These are phyloP conservation scores for Centroberyx gerrardi DNA, from an alignment of 2,797 vertebrate species.

Conservation along the genomic window DNA sequence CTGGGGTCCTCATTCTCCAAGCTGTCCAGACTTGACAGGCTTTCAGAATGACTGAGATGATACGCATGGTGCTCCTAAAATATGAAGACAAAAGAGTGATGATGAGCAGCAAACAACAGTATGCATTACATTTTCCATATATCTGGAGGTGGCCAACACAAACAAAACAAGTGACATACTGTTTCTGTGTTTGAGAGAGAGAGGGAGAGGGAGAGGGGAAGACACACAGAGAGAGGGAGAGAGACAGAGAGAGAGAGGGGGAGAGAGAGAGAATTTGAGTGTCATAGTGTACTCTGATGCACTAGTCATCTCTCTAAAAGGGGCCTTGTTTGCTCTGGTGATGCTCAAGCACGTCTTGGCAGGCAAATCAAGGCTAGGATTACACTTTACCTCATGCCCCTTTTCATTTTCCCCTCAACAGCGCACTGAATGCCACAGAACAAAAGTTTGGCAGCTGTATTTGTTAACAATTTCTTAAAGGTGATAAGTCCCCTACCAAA, in stretches of 20 bases:
- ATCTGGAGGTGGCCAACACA: slow-evolving; percentile 27
- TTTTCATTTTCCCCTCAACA: not conserved
- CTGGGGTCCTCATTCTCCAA: slow-evolving; percentile 87
- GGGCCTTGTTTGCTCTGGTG: slow-evolving; percentile 42
- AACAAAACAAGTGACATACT: slow-evolving; percentile 53
- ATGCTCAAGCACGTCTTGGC: slow-evolving; percentile 48
- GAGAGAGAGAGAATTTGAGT: not conserved
- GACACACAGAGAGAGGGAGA: not conserved
- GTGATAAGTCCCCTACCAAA: not conserved
- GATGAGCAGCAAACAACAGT: slow-evolving; percentile 14
- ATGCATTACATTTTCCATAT: slow-evolving; percentile 18
- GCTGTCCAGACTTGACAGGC: slow-evolving; percentile 91
- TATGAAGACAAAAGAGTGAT: slow-evolving; percentile 25
- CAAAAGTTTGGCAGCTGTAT: not conserved
- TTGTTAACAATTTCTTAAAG: not conserved
- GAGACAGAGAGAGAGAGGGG: too few relatives aligned
- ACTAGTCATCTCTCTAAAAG: slow-evolving; percentile 32
- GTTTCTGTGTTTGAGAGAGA: slow-evolving; percentile 3
- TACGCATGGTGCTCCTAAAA: slow-evolving; percentile 86
- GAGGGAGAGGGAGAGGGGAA: not conserved
- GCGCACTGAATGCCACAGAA: slow-evolving; percentile 8
- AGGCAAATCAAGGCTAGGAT: slow-evolving; percentile 54
- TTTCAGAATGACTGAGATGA: slow-evolving; percentile 86
- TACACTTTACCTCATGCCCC: slow-evolving; percentile 11
- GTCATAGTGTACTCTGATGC: slow-evolving; percentile 14